Evolutionary conservation across 1,140 invertebrate species (phyloP).

Genomic region (Stegodyphus mimosarum): DNA sequence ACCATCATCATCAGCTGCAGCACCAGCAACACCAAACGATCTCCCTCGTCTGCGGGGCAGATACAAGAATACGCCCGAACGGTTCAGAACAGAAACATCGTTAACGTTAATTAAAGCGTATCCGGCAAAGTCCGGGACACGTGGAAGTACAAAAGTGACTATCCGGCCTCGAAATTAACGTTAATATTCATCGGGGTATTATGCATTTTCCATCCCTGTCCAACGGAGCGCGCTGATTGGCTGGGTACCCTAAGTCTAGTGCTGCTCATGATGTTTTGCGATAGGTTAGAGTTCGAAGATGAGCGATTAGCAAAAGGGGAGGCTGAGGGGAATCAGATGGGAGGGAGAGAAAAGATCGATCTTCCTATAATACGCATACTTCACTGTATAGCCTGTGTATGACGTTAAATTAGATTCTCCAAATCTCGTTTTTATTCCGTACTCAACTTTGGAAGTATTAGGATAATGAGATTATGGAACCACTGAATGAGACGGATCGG

Average conservation of each 20-base stretch:
- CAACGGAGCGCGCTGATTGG: slow-evolving; percentile 47
- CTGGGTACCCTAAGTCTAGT: too few species aligned
- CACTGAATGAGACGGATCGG: too few species aligned
- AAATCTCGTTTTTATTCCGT: neutral
- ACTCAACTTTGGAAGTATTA: too few species aligned
- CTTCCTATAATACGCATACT: neutral
- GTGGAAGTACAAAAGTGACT: neutral
- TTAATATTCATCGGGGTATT: slow-evolving; percentile 53
- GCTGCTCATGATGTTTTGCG: slow-evolving; percentile 25
- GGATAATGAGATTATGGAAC: too few species aligned
- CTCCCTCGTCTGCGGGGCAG: neutral
- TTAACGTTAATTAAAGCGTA: slow-evolving; percentile 50
- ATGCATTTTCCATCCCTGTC: slow-evolving; percentile 36
- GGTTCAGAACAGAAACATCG: slow-evolving; percentile 31
- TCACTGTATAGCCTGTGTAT: neutral
- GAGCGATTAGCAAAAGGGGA: neutral
- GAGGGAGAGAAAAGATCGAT: neutral
- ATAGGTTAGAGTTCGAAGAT: slow-evolving; percentile 7
- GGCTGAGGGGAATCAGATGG: neutral
- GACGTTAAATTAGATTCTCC: slow-evolving; percentile 51
- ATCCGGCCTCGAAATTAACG: slow-evolving; percentile 22
- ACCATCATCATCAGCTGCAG: slow-evolving; percentile 6
- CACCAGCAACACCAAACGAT: neutral
- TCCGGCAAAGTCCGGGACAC: slow-evolving; percentile 20
- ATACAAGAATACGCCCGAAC: neutral